Evolutionary conservation across 2,797 vertebrate species (phyloP), one percentile per base, ranked within the genome.

Genomic region (Melanitta fusca): DNA sequence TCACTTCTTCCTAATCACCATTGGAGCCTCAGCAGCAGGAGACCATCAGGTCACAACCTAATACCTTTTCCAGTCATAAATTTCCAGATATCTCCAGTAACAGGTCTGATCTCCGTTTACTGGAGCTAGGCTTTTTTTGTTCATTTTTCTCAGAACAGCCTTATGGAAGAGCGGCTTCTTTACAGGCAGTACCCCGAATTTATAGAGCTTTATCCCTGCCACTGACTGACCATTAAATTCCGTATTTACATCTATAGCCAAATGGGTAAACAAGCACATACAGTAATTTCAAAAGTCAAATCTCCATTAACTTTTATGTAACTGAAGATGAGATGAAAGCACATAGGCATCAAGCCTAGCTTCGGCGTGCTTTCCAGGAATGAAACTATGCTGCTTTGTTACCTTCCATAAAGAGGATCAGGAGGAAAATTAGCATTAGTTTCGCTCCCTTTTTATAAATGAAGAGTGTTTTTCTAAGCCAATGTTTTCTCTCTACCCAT

Each of bases 81-180:
- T 88, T 85, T 90, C 56, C 64, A 77, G 73, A 24, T 96, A 93
- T 81, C 89, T 97, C 87, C 80, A 94, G 79, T 66, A 98, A 97
- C 89, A 88, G 86, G 88, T 58, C 93, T 98, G 96, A 97, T 90
- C 96, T 98, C 94, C 90, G 85, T 83, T 98, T 98, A 96, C 96
- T 96, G 96, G 95, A 98, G 91, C 56, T 85, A 68, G 32, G 32
- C 21, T 94, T 87, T 73, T 51, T 60, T 22, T 13, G 24, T n/a
- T 86, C 1, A 0, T 57, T 92, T 89, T 88, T 96, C 96, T 96
- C 95, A 97, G 91, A 98, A 97, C 17, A 94, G 73, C 74, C 87
- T 95, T 89, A 83, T 36, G 53, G 90, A 74, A 95, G 84, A 97
- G 83, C 65, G 93, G 75, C 60, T 96, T 72, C 72, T 97, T 86